Conservation (phyloP, 2,797 vertebrate species). For the Betta splendens region DNA sequence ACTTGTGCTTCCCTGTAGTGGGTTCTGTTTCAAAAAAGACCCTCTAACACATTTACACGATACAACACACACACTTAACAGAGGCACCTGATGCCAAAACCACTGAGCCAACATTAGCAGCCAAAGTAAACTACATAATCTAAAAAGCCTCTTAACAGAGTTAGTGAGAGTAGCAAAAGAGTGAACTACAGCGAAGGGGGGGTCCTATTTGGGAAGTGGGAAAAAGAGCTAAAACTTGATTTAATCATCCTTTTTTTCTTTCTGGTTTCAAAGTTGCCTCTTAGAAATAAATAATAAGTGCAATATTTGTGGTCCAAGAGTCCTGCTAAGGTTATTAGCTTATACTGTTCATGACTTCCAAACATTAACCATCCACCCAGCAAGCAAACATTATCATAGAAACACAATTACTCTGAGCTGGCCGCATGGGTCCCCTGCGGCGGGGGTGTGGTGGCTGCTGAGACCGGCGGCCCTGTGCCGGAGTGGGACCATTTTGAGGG, state of each 20-base stretch:
- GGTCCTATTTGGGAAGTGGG: background rate
- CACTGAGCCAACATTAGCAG: constrained; percentile 55
- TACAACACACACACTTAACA: constrained; percentile 48
- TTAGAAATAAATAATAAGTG: no score
- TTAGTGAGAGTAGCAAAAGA: constrained; percentile 59
- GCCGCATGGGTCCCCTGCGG: no score
- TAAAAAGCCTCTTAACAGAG: constrained; percentile 71
- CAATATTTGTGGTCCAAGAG: no score
- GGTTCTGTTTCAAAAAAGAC: constrained; percentile 72
- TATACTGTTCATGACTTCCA: no score
- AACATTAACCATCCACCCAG: no score
- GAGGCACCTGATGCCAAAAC: constrained; percentile 69
- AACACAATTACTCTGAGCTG: no score
- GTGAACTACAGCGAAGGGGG: background rate
- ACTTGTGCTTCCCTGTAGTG: constrained; percentile 49
- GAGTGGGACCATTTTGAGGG: no score
- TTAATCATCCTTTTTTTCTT: background rate
- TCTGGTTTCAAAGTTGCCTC: background rate
- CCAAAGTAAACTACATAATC: constrained; percentile 61
- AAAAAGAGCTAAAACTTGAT: constrained; percentile 9
- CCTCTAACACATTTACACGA: constrained; percentile 58
- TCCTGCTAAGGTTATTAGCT: no score
- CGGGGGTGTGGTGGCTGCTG: no score
- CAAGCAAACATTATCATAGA: no score
- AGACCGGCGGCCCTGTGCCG: no score